Conservation (phyloP, 2,888 invertebrate genomes). For the Chrysina gloriosa region DNA sequence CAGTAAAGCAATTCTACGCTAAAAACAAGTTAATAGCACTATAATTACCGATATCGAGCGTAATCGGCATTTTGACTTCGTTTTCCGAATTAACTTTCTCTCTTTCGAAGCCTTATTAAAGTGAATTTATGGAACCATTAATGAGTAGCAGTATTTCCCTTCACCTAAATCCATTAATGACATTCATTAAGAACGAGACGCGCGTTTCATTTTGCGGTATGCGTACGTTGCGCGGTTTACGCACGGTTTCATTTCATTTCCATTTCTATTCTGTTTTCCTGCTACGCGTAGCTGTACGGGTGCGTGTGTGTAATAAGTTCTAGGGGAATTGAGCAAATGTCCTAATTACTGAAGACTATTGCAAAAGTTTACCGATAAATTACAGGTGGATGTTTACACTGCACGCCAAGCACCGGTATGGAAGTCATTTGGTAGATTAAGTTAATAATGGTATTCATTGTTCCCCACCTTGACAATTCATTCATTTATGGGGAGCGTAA, state of each 20-base stretch:
- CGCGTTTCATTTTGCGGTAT: neutral
- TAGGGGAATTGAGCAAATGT: constrained; percentile 43
- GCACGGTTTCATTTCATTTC: constrained; percentile 23
- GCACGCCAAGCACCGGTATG: constrained; percentile 44
- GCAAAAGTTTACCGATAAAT: constrained; percentile 49
- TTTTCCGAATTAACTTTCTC: neutral
- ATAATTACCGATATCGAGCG: neutral
- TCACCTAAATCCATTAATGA: constrained; percentile 21
- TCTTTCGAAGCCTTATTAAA: neutral
- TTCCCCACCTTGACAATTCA: neutral
- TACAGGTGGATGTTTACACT: constrained; percentile 46
- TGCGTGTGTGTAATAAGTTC: constrained; percentile 26
- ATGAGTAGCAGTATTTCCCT: neutral
- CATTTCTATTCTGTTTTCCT: constrained; percentile 20
- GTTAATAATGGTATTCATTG: constrained; percentile 3
- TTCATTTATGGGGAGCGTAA: too few species aligned
- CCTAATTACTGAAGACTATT: constrained; percentile 49
- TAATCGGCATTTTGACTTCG: neutral
- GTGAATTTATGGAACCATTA: constrained; percentile 14
- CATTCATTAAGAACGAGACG: constrained; percentile 5
- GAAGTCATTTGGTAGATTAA: constrained; percentile 1
- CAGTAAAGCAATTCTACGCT: neutral
- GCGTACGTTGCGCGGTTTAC: constrained; percentile 12
- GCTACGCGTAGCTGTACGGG: neutral
- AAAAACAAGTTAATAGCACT: neutral